These are phyloP conservation scores for Nomada goodeniana DNA, from an alignment of 2,888 invertebrate genomes.

Conservation along the genomic window DNA sequence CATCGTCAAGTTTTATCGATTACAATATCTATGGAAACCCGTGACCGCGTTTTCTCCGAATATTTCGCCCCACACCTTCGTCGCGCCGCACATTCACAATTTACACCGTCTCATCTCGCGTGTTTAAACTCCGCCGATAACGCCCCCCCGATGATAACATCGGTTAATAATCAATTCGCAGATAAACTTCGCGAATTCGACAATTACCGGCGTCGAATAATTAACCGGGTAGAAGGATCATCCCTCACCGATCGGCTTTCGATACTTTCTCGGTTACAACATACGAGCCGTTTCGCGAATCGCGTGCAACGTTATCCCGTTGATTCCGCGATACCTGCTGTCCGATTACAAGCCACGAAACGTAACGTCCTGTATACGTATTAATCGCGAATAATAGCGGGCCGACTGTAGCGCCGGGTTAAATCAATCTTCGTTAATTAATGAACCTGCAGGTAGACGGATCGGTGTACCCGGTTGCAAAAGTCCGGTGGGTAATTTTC, in stretches of 20 bases:
- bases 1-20: too few relatives aligned
- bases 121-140: too few relatives aligned
- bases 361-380: slow-evolving; percentile 30
- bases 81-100: too few relatives aligned
- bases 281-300: not conserved
- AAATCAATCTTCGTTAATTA: slow-evolving; percentile 43
- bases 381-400: slow-evolving; percentile 30
- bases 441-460: not conserved
- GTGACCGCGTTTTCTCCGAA: too few relatives aligned
- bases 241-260: not conserved
- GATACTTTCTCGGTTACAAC: not conserved
- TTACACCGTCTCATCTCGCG: too few relatives aligned
- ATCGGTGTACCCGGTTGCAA: slow-evolving; percentile 14
- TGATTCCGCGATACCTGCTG: slow-evolving; percentile 19
- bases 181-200: not conserved
- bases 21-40: too few relatives aligned
- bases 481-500: not conserved
- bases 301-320: slow-evolving; percentile 9
- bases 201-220: not conserved
- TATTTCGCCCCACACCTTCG: too few relatives aligned
- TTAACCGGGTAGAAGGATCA: not conserved
- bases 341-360: slow-evolving; percentile 29
- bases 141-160: too few relatives aligned
- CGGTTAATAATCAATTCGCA: not conserved
- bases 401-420: not conserved